Conservation (phyloP, 2,888 invertebrate species). For the Xylophagus ater region DNA sequence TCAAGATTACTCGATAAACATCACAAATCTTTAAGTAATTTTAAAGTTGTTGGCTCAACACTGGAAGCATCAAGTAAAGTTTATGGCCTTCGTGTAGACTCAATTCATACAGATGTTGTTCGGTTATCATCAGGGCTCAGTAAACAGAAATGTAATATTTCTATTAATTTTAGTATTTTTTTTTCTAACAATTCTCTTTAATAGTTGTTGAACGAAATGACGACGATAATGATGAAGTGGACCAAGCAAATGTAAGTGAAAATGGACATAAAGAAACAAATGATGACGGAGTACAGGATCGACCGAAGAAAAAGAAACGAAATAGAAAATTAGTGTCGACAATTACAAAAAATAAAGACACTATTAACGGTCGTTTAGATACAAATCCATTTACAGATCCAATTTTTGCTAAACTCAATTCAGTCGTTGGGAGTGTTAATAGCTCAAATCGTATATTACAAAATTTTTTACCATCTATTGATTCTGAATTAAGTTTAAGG, state of each 20-base stretch:
- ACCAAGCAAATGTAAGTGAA: conserved; percentile 20
- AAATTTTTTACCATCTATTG: conserved; percentile 45
- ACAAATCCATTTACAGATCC: conserved; percentile 43
- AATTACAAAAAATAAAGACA: conserved; percentile 36
- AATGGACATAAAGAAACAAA: conserved; percentile 22
- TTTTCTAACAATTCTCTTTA: neutral
- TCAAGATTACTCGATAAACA: conserved; percentile 60
- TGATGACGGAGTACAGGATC: conserved; percentile 16
- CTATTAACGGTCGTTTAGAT: conserved; percentile 35
- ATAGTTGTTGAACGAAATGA: conserved; percentile 10
- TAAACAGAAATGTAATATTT: conserved; percentile 25
- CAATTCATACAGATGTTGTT: conserved; percentile 66
- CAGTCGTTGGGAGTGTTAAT: conserved; percentile 49
- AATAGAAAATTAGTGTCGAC: conserved; percentile 29
- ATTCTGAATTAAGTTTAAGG: conserved; percentile 34
- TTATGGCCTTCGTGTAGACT: conserved; percentile 78
- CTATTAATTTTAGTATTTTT: neutral
- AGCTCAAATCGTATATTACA: conserved; percentile 50
- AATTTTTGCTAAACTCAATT: conserved; percentile 49
- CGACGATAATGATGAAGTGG: conserved; percentile 22
- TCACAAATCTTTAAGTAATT: conserved; percentile 56
- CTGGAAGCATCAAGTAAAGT: conserved; percentile 83
- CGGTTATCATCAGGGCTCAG: conserved; percentile 58
- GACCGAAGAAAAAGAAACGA: conserved; percentile 27
- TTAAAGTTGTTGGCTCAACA: conserved; percentile 73